Evolutionary conservation across 2,797 vertebrate genomes (phyloP), one percentile per base, ranked within the genome.

Genomic region (Gallinago stenura): DNA sequence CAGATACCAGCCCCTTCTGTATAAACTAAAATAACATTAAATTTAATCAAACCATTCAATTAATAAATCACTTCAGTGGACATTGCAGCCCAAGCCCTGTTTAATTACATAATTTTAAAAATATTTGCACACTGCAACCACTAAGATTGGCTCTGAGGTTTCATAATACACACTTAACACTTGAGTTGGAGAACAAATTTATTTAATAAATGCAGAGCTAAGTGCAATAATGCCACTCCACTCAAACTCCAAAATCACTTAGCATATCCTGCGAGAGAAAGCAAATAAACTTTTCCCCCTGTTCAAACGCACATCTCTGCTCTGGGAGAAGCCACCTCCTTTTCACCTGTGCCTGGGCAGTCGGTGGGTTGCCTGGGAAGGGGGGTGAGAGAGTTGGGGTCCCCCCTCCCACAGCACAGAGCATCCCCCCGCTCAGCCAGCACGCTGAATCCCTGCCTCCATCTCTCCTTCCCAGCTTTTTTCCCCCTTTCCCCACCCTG

Each of bases 101-200:
- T 98, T 98, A 98, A 98, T 98, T 98, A 98, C 97, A 97, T 97
- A 96, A 98, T 98, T 98, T 98, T 76, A 98, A 98, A 98, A 98
- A 98, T 98, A 98, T 98, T 98, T 98, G 97, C 98, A 98, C 97
- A 97, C 97, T 96, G 97, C 97, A 97, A 93, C 97, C 96, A 96
- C 94, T 31, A 83, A 97, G 97, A 98, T 97, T 94, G 97, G 96
- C 96, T 98, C 95, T 24, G 90, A 97, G 97, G 97, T 98, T 98
- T 96, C 97, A 96, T 97, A 97, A 98, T 95, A 97, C 98, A 98
- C 97, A 98, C 97, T 98, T 98, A 98, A 97, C 97, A 98, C 97
- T 98, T 57, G 95, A 98, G 96, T 97, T 96, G 93, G 97, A 98
- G 97, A 97, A 97, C 97, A 98, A 98, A 98, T 98, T 97, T 98